These are phyloP conservation scores for Drosophila emarginata DNA, from an alignment of 2,888 invertebrate species.

Conservation along the genomic window DNA sequence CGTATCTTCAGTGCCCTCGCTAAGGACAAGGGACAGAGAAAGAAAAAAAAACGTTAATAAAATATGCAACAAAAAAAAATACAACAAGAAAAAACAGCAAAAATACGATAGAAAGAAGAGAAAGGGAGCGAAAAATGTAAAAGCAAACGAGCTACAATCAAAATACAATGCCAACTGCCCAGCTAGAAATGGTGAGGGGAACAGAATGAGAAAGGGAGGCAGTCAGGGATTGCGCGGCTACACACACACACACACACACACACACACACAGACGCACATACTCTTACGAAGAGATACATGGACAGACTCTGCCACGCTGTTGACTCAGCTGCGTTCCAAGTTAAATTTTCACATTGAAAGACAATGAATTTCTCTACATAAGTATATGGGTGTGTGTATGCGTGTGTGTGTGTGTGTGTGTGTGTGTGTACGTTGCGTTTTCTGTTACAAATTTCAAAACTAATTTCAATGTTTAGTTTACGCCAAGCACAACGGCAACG, in stretches of 20 bases:
- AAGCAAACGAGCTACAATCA: constrained; percentile 49
- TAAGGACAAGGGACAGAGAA: not conserved
- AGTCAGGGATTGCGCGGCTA: not conserved
- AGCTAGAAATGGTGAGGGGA: not conserved
- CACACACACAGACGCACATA: not conserved
- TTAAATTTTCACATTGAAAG: constrained; percentile 43
- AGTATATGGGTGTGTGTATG: not conserved
- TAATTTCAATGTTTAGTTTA: constrained; percentile 56
- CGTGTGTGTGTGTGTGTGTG: not conserved
- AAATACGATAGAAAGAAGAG: constrained; percentile 10
- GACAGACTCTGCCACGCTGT: constrained; percentile 22
- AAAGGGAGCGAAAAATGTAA: constrained; percentile 21
- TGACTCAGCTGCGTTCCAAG: constrained; percentile 53
- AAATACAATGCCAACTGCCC: constrained; percentile 43
- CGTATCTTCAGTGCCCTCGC: constrained; percentile 4
- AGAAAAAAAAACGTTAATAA: constrained; percentile 38
- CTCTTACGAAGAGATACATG: not conserved
- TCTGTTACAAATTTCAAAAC: constrained; percentile 47
- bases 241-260: constrained; percentile 1
- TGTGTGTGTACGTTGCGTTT: constrained; percentile 17
- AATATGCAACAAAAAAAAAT: constrained; percentile 41
- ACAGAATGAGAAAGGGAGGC: not conserved
- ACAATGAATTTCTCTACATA: constrained; percentile 1
- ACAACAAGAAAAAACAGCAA: constrained; percentile 8
- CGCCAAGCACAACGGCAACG: constrained; percentile 15